Percentiles rank a stretch among this genome's conserved stretches.
Evolutionary conservation across 1,140 invertebrate genomes (phyloP).

Genomic region (Drosophila saltans): DNA sequence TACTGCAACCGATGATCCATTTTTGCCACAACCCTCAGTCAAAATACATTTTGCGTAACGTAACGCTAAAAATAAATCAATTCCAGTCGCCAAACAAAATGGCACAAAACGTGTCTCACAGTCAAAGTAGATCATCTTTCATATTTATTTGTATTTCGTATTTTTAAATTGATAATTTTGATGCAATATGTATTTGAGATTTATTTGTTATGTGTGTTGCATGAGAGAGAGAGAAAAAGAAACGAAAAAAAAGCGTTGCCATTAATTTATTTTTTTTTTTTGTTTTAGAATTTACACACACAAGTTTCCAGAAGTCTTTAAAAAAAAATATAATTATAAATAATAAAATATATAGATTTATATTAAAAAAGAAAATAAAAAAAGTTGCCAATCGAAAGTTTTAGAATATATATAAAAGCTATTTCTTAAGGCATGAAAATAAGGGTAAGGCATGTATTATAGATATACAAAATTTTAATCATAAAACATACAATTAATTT

Average conservation of each 20-base stretch:
- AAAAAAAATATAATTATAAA: slow-evolving; percentile 1
- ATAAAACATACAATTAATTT: too few species aligned
- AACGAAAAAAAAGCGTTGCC: slow-evolving; percentile 35
- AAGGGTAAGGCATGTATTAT: too few species aligned
- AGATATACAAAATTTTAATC: too few species aligned
- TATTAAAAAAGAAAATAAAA: slow-evolving; percentile 8
- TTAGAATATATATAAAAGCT: too few species aligned
- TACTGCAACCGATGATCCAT: slow-evolving; percentile 95
- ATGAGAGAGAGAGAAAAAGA: slow-evolving; percentile 36
- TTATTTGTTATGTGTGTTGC: slow-evolving; percentile 16
- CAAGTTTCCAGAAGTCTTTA: slow-evolving; percentile 47
- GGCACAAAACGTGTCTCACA: slow-evolving; percentile 70
- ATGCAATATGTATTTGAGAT: slow-evolving; percentile 4
- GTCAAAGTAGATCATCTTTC: slow-evolving; percentile 67
- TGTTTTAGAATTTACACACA: slow-evolving; percentile 4
- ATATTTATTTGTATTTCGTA: slow-evolving; percentile 31
- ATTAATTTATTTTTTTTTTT: slow-evolving; percentile 28
- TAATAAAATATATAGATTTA: slow-evolving; percentile 7
- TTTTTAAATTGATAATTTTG: slow-evolving; percentile 19
- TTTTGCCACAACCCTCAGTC: slow-evolving; percentile 97
- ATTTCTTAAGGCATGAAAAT: too few species aligned
- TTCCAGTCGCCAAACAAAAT: slow-evolving; percentile 73
- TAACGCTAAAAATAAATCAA: slow-evolving; percentile 71
- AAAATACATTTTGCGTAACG: slow-evolving; percentile 88
- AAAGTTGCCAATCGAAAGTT: not conserved